These are phyloP conservation scores for Hyposoter dolosus DNA, from an alignment of 2,888 invertebrate species.

Conservation along the genomic window DNA sequence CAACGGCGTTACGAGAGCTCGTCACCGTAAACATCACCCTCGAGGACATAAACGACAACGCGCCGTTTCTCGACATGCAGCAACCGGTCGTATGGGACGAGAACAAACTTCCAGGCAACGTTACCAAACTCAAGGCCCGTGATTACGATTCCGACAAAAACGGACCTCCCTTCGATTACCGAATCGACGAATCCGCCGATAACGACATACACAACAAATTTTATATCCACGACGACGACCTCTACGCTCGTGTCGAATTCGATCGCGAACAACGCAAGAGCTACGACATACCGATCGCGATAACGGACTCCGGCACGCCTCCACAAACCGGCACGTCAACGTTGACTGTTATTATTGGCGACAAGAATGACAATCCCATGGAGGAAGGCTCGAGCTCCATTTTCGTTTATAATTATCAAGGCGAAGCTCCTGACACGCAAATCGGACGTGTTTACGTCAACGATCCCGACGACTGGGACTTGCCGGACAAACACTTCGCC, in stretches of 20 bases:
- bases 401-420: conserved; percentile 97
- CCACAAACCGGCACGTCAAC: conserved; percentile 92
- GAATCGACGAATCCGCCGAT: conserved; percentile 88
- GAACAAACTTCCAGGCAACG: conserved; percentile 90
- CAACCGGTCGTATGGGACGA: conserved; percentile 95
- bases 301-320: conserved; percentile 94
- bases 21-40: conserved; percentile 89
- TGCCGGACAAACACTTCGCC: conserved; percentile 94
- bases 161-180: conserved; percentile 94
- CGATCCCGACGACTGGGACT: conserved; percentile 98
- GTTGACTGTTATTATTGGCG: conserved; percentile 96
- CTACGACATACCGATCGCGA: conserved; percentile 94
- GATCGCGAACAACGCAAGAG: conserved; percentile 95
- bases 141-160: conserved; percentile 94
- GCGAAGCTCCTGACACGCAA: conserved; percentile 91
- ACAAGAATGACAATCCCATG: conserved; percentile 97
- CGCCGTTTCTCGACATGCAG: conserved; percentile 93
- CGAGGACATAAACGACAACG: conserved; percentile 96
- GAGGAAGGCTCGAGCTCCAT: conserved; percentile 94
- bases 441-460: conserved; percentile 97
- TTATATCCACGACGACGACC: conserved; percentile 88
- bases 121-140: conserved; percentile 89
- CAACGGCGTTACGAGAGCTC: conserved; percentile 87
- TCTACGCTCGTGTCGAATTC: conserved; percentile 91
- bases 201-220: conserved; percentile 91